These are phyloP conservation scores for Amorpha juglandis DNA, from an alignment of 2,888 invertebrate species.

Conservation along the genomic window DNA sequence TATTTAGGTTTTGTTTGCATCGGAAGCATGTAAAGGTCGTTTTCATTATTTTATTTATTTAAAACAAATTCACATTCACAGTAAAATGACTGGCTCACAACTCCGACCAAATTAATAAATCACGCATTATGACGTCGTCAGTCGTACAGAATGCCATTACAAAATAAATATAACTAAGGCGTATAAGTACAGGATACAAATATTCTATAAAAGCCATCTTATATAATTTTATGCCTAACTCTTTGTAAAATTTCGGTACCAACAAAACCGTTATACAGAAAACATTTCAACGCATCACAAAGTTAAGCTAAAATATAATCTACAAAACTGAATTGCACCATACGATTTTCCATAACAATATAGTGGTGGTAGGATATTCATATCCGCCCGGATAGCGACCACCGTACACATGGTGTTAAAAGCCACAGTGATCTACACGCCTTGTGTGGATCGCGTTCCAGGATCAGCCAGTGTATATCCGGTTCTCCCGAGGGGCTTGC, in stretches of 20 bases:
- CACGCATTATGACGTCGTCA: slow-evolving; percentile 13
- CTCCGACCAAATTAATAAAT: slow-evolving; percentile 17
- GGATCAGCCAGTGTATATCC: too few species aligned
- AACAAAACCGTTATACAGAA: background rate
- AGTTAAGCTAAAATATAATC: background rate
- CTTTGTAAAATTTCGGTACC: slow-evolving; percentile 8
- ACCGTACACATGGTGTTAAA: too few species aligned
- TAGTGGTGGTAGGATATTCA: too few species aligned
- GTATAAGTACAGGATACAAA: background rate
- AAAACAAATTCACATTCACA: slow-evolving; percentile 1
- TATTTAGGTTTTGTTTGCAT: background rate
- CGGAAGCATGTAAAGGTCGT: slow-evolving; percentile 22
- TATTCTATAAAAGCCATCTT: slow-evolving; percentile 7
- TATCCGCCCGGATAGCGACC: too few species aligned
- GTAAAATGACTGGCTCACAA: slow-evolving; percentile 4
- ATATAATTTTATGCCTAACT: background rate
- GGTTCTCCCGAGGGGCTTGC: too few species aligned
- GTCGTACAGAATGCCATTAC: background rate
- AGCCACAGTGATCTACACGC: too few species aligned
- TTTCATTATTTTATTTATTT: slow-evolving; percentile 23
- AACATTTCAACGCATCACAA: background rate
- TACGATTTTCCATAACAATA: too few species aligned
- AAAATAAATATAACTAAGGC: background rate
- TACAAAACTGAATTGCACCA: too few species aligned
- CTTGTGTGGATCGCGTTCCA: too few species aligned